Evolutionary conservation across 64 coral and sea anemone genomes (phyloP).

Genomic region (Montipora cactus): DNA sequence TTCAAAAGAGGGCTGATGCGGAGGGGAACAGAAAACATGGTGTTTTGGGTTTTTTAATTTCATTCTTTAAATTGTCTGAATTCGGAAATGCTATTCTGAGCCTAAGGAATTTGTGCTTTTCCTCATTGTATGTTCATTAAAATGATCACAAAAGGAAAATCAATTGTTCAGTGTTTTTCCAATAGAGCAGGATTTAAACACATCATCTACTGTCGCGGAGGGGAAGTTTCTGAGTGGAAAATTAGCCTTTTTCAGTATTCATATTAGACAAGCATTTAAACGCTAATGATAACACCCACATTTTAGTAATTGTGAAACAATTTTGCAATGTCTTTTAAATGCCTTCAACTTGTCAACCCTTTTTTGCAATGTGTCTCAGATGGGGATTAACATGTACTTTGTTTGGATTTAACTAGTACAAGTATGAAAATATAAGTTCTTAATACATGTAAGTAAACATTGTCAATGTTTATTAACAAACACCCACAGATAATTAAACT

Average conservation of each 20-base stretch:
- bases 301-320: background rate
- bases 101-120: background rate
- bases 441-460: background rate
- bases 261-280: background rate
- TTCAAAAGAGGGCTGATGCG: background rate
- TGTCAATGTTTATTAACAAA: background rate
- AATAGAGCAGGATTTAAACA: background rate
- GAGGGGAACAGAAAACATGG: constrained; percentile 13
- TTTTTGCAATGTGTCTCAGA: background rate
- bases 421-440: background rate
- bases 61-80: constrained; percentile 7
- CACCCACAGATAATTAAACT: background rate
- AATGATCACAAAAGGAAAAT: constrained; percentile 13
- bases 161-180: background rate
- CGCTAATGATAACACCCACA: background rate
- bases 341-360: background rate
- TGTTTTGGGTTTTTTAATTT: background rate
- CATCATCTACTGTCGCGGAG: constrained; percentile 5
- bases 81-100: constrained; percentile 4
- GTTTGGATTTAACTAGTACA: no score
- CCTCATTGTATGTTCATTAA: background rate
- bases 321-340: background rate
- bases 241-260: background rate
- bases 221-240: constrained; percentile 22
- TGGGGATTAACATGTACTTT: background rate